A percentile compares a stretch with the other conserved stretches of the same genome.
phyloP scores from a whole-genome alignment of 2,113 vertebrate genomes.

The Heterochromis multidens region DNA sequence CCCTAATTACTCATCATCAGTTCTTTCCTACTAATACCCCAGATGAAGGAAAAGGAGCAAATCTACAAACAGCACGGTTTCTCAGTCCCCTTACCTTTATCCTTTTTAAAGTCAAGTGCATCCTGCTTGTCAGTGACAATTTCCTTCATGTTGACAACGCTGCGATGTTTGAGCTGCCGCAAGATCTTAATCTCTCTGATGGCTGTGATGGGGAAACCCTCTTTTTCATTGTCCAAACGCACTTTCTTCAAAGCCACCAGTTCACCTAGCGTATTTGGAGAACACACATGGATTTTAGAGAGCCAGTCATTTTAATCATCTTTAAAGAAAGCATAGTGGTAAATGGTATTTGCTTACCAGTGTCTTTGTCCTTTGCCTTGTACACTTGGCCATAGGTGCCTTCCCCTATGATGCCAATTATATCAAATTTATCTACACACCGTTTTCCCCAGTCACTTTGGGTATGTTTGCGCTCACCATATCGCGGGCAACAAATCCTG shows the following conservation, averaged over 20 bases:
- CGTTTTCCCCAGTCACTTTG: conserved; percentile 98
- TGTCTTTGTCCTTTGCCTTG: conserved; percentile 98
- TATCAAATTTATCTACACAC: conserved; percentile 97
- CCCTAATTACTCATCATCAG: neutral
- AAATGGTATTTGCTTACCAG: conserved; percentile 75
- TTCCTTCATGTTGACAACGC: conserved; percentile 99
- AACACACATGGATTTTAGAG: neutral
- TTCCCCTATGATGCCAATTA: conserved; percentile 97
- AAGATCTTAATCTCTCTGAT: conserved; percentile 98
- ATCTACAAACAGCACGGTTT: neutral
- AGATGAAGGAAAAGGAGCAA: neutral
- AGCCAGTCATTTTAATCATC: neutral
- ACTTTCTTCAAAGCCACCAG: conserved; percentile 97
- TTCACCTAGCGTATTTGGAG: conserved; percentile 77
- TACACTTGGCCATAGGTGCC: conserved; percentile 98
- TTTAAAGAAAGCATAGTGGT: neutral
- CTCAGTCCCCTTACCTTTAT: conserved; percentile 82
- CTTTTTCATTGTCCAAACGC: conserved; percentile 96
- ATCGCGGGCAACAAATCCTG: conserved; percentile 98
- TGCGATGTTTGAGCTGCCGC: conserved; percentile 93
- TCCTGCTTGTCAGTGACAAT: conserved; percentile 99
- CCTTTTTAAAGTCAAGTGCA: conserved; percentile 98
- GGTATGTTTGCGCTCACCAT: conserved; percentile 93
- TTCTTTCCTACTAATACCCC: neutral
- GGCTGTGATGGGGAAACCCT: conserved; percentile 97